Evolutionary conservation across 1,140 invertebrate genomes (phyloP), one percentile per base, ranked within the genome.

Genomic region (Choristoneura fumiferana): DNA sequence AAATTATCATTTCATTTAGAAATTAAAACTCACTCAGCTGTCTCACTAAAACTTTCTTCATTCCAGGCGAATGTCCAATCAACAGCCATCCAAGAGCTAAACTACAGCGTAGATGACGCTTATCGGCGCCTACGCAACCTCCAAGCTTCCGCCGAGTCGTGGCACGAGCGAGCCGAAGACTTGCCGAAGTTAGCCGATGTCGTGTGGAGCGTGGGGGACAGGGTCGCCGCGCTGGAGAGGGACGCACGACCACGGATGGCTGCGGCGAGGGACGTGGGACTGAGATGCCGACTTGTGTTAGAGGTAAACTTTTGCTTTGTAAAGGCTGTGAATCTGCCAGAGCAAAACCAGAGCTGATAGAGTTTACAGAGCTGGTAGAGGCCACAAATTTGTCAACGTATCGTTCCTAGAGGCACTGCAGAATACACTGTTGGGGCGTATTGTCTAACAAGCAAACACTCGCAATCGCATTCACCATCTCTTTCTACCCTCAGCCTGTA

Each of bases 31-130:
- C n/a, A n/a, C n/a, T 29, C 22, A 3, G 6, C 6, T 6, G 22
- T 14, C 4, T 45, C 10, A 8, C 39, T 17, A 52, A 37, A 52
- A 33, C 9, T 39, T 38, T 54, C 15, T 38, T 55, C 4, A 40
- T 71, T 58, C 0, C 64, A 90, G 87, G 84, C 80, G 38, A 87
- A 84, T 34, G 59, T 84, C 1, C 89, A 89, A 70, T 89, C 84
- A 13, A 84, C 84, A 54, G 72, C 83, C 4, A 67, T 89, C 3
- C 78, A 81, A 36, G 86, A 90, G 60, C 78, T 81, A 57, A 76
- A 80, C 35, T 89, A 89, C 35, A 89, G 90, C 14, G 67, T 92
- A 4, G 74, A 87, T 8, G 88, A 91, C 40, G 76, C 84, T 12
- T 77, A 87, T 18, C 73, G 69, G 4, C 80, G 85, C 0, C 54